Base-by-base conservation (phyloP, 2,888 invertebrate genomes). In the Linnaemya vulpina region DNA sequence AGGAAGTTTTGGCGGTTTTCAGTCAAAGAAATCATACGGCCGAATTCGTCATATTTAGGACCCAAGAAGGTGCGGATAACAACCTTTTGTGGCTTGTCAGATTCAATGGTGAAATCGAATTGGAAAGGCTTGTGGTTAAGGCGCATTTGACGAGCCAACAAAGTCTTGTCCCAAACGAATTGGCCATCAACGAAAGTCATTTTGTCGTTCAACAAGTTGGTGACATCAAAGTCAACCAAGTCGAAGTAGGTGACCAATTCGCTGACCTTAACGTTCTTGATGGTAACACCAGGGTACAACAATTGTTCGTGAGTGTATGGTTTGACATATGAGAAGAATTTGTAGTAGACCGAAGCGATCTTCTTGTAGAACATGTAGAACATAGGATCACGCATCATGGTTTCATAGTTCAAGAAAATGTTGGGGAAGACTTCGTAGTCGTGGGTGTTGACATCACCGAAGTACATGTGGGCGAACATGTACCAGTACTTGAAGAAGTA, bases 221-320 rank as follows among this genome's bases (percentile, higher is more conserved):
- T 94, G 87, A 95, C 94, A 87, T 95, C 94, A 89, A 95, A 92
- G 74, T 95, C 93, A 88, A 94, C 95, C 88, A 94, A 93, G 87
- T 96, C 96, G 89, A 95, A 95, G 93, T 94, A 96, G 10, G 96
- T 96, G n/a, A 94, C 91, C n/a, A 96, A 92, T 84, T 95, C 94
- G 89, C 95, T 95, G 17, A 95, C 93, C 10, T 93, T 91, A 3
- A 95, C 93, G 43, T 94, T 93, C 86, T 94, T 94, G 87, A 96
- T 93, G 86, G 94, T 93, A 15, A 96, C 93, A 55, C 95, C 95
- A 0, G 94, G 94, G 92, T 94, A 95, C 87, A 92, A 89, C 8
- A 95, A 92, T 84, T 95, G 94, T 46, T 95, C 93, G 71, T 92
- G 93, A 2, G 93, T 88, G 96, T 96, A 95, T 0, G 92, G 88